phyloP scores from a whole-genome alignment of 2,888 invertebrate genomes.

The Drosophila recens region DNA sequence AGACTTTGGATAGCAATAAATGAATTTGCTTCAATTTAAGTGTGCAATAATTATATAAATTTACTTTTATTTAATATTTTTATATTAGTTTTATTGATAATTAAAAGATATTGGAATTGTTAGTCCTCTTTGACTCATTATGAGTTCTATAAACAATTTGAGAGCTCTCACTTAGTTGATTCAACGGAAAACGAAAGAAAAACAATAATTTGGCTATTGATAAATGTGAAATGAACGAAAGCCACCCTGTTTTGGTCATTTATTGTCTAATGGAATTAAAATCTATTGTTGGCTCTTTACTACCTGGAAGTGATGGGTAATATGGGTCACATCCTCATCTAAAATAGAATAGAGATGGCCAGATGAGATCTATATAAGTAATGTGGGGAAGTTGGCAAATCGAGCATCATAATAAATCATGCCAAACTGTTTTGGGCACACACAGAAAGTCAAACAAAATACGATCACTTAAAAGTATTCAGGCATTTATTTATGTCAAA shows the following conservation, averaged over 20 bases:
- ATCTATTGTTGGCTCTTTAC: slow-evolving; percentile 43
- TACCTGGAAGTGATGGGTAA: slow-evolving; percentile 48
- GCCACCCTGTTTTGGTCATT: slow-evolving; percentile 41
- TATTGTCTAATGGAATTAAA: slow-evolving; percentile 49
- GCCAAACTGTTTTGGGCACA: slow-evolving; percentile 70
- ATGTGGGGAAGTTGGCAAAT: slow-evolving; percentile 60
- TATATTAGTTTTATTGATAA: neutral
- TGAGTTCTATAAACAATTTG: neutral
- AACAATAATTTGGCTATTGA: slow-evolving; percentile 22
- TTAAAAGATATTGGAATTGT: neutral
- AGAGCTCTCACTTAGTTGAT: slow-evolving; percentile 11
- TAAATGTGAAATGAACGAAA: slow-evolving; percentile 14
- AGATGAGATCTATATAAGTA: slow-evolving; percentile 30
- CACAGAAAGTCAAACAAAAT: slow-evolving; percentile 75
- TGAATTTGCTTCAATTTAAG: neutral
- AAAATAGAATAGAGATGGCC: slow-evolving; percentile 22
- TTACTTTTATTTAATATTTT: neutral
- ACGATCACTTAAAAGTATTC: slow-evolving; percentile 83
- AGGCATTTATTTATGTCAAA: slow-evolving; percentile 85
- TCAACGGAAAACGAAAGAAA: slow-evolving; percentile 4
- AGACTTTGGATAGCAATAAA: neutral
- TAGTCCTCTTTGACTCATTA: neutral
- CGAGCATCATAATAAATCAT: slow-evolving; percentile 77
- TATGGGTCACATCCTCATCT: slow-evolving; percentile 55
- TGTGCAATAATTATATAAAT: neutral